phyloP scores from a whole-genome alignment of 2,888 invertebrate species.

The Cheilosia vernalis region DNA sequence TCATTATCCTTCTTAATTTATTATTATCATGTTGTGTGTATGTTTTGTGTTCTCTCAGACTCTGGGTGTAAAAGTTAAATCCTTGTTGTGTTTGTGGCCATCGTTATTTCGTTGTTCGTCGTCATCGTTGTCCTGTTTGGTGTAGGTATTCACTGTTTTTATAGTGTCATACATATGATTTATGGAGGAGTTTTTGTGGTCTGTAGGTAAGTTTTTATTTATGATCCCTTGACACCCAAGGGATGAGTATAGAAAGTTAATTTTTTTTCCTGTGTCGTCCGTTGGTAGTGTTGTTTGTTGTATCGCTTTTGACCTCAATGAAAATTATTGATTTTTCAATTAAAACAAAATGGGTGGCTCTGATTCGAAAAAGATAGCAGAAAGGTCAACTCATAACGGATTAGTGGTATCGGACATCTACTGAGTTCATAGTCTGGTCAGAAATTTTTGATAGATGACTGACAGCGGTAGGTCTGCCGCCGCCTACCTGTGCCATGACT shows the following conservation, averaged over 20 bases:
- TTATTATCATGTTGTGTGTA: conserved; percentile 61
- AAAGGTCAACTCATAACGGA: too few relatives aligned
- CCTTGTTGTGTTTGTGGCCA: conserved; percentile 50
- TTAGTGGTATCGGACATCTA: too few relatives aligned
- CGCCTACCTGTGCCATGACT: too few relatives aligned
- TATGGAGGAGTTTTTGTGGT: conserved; percentile 66
- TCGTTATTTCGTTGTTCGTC: conserved; percentile 22
- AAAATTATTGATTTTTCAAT: conserved; percentile 41
- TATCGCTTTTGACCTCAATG: conserved; percentile 59
- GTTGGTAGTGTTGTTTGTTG: conserved; percentile 10
- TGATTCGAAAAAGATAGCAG: background rate
- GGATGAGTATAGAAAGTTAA: conserved; percentile 52
- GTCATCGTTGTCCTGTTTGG: conserved; percentile 46
- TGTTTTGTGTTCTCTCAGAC: conserved; percentile 8
- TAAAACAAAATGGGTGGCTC: conserved; percentile 11
- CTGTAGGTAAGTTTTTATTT: conserved; percentile 63
- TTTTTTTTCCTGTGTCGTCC: conserved; percentile 24
- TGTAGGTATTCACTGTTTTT: conserved; percentile 55
- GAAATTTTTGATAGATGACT: too few relatives aligned
- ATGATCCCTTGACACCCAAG: conserved; percentile 53
- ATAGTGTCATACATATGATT: conserved; percentile 69
- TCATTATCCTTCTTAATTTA: conserved; percentile 75
- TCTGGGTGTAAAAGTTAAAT: conserved; percentile 55
- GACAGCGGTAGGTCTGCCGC: too few relatives aligned
- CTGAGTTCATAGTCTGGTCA: too few relatives aligned